Base-by-base conservation (phyloP, 2,113 vertebrate genomes). In the Brachypodius melanocephalos region DNA sequence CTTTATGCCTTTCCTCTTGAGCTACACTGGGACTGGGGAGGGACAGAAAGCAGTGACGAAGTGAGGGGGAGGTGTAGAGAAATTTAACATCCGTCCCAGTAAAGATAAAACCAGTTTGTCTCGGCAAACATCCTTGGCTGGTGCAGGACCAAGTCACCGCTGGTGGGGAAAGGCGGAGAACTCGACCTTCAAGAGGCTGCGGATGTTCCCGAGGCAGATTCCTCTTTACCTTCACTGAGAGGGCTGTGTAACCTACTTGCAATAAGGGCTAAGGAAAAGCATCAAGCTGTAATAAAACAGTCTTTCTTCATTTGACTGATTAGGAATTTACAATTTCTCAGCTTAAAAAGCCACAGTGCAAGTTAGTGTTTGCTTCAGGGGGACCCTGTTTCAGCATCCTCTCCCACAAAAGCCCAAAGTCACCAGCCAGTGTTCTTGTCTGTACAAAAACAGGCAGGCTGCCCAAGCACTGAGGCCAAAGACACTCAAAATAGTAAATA, bases 401-500 rank as follows among this genome's bases (percentile, higher is more conserved):
- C 28, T 82, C 76, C 52, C 0, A 0, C 9, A 5, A 65, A 84
- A 85, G 49, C 69, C 48, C 81, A 1, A 85, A 82, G 54, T 32
- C 76, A 90, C 55, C 12, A 2, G 74, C 69, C 85, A 72, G 65
- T 45, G 58, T 40, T 73, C 54, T 31, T 26, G 18, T 68, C 68
- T 38, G 17, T 74, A 61, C 57, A 77, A 75, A 74, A 62, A 51
- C 26, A 77, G 74, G 78, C 55, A 82, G 55, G 82, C 75, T 87
- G 76, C 76, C 79, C 69, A 43, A 87, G 58, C 91, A 88, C 87
- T 63, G 51, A 88, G 87, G 62, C 67, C 67, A 88, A 58, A 88
- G 77, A 94, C 74, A 89, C 89, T 82, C 84, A 43, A 85, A 93
- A 40, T 4, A 73, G 45, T 72, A 80, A 96, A 97, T 97, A 97